Evolutionary conservation across 2,888 invertebrate species (phyloP), one percentile per base, ranked within the genome.

Genomic region (Platynereis dumerilii): DNA sequence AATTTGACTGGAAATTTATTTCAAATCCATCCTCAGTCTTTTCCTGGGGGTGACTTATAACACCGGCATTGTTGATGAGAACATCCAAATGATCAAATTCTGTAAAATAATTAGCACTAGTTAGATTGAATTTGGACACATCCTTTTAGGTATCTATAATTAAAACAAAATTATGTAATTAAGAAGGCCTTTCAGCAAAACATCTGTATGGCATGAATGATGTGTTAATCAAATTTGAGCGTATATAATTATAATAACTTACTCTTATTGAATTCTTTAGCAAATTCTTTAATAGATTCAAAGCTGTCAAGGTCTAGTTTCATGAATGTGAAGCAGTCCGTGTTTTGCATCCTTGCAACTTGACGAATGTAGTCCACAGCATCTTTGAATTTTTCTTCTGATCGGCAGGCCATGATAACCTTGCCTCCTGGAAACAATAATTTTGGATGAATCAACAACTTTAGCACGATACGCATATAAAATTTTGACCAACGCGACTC

Each of bases 391-490:
- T 69, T 71, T 39, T 71, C 71, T 53, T 72, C 72, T 70, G 78
- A 71, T 58, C 77, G 70, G 62, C 81, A 80, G 15, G 80, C 81
- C n/a, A 82, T 58, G 24, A 80, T 75, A 3, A 83, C 78, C 28
- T 71, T 72, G 5, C 78, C 93, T 79, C 90, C 83, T 83, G 64
- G n/a, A n/a, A n/a, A n/a, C 34, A 34, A 34, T 34, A 34, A 34
- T 34, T 34, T 12, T 7, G 12, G 34, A 34, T 7, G 5, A 7
- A 34, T 12, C 34, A 34, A 7, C 12, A 34, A 34, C 7, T 34
- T 34, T 7, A 5, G 12, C 5, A 34, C 5, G 34, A 34, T 34
- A 34, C 34, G 34, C 34, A 34, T 34, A 34, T 34, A 34, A 34
- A 7, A 34, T 12, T 7, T 5, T 12, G 34, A 34, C 12, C 5